Evolutionary conservation across 2,888 invertebrate genomes (phyloP).

Genomic region (Gisinianus flammeolus): DNA sequence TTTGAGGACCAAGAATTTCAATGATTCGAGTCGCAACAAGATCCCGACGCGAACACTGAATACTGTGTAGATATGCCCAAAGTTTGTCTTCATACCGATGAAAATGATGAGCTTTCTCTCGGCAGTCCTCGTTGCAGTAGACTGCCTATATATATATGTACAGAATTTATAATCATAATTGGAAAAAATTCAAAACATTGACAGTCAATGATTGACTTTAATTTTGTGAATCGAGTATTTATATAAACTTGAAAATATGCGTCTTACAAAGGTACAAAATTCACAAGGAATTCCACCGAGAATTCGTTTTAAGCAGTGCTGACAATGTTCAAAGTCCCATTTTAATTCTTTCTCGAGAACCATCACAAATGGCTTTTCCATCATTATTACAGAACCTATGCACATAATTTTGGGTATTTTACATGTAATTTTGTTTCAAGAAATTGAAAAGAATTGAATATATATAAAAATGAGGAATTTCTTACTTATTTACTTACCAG

Average conservation of each 20-base stretch:
- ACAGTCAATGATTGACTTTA: too few species aligned
- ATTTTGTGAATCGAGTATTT: background rate
- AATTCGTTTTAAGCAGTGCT: constrained; percentile 50
- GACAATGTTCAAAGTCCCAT: constrained; percentile 55
- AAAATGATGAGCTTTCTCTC: constrained; percentile 39
- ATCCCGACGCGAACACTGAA: constrained; percentile 44
- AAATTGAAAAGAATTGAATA: too few species aligned
- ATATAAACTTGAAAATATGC: background rate
- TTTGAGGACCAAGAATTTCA: constrained; percentile 47
- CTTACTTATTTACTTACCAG: constrained; percentile 54
- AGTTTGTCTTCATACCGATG: constrained; percentile 51
- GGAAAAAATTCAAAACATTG: background rate
- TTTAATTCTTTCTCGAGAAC: constrained; percentile 47
- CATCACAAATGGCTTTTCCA: constrained; percentile 51
- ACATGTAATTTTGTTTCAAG: background rate
- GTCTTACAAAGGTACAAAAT: constrained; percentile 54
- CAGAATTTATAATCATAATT: background rate
- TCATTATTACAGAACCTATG: constrained; percentile 36
- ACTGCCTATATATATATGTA: constrained; percentile 45
- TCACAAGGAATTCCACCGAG: constrained; percentile 52
- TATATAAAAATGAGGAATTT: too few species aligned
- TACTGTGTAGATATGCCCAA: constrained; percentile 48
- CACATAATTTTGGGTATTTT: background rate
- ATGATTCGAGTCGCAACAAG: constrained; percentile 47
- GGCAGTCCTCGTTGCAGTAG: constrained; percentile 52